Base-by-base conservation (phyloP, 2,797 vertebrate species). In the Epinephelus malabaricus region DNA sequence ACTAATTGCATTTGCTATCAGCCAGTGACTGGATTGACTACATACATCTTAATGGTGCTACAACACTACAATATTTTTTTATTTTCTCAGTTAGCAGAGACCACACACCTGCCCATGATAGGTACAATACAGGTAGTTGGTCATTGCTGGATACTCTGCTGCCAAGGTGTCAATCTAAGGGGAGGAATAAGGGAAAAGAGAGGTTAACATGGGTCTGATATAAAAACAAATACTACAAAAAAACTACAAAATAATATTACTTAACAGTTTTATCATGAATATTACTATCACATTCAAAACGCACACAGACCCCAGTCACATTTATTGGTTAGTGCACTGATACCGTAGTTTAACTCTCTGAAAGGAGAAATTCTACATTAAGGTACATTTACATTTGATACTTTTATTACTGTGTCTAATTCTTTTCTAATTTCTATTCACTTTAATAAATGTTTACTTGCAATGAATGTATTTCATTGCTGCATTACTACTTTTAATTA, bases 91-190 rank as follows among this genome's bases (percentile, higher is more conserved):
- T 47, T 17, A 30, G 30, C 23, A 62, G 23, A 27, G 25, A 10
- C 2, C 8, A 79, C 96, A 79, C 95, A 99, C 98, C 96, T 97
- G 95, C 40, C 97, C 98, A 0, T 96, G 96, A 86, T 98, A 99
- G 0, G 98, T 98, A 82, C 97, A 87, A 60, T 98, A 99, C 45
- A 99, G 95, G 74, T 99, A 99, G 92, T 99, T 98, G 74, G 97
- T 98, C 80, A 97, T 94, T 0, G 97, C 96, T 18, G 97, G 97
- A 83, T 98, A 98, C 86, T 99, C 98, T 78, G 97, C 98, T 81
- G 98, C 97, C 87, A 99, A 88, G 0, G 98, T 99, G 89, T 99
- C 98, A 68, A 99, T 99, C 98, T 99, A 91, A 54, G 25, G 73
- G 58, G 15, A 49, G 3, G 34, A 13, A 62, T 23, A 0, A 83